Conservation (phyloP, 2,888 invertebrate species). For the Caenorhabditis sp. region DNA sequence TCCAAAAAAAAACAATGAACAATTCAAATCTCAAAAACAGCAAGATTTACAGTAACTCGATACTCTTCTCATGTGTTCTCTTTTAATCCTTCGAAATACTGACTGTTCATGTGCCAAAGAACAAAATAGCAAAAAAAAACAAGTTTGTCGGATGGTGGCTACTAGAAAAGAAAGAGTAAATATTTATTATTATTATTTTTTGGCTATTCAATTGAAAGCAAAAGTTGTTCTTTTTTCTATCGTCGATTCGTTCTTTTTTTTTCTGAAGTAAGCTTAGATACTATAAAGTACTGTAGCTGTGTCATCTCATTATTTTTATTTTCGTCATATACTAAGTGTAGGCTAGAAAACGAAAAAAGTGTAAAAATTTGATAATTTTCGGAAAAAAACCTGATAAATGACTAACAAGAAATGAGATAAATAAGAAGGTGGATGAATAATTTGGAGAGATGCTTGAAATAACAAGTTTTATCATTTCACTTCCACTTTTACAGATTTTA, state of each 20-base stretch:
- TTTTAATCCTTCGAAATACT: no score
- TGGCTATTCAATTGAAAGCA: not conserved
- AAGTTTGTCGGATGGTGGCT: conserved; percentile 1
- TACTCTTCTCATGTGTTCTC: no score
- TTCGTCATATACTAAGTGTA: no score
- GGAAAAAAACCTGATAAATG: not conserved
- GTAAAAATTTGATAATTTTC: not conserved
- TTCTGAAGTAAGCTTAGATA: not conserved
- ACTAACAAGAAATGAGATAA: not conserved
- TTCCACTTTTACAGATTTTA: not conserved
- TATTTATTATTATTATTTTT: not conserved
- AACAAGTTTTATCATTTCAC: not conserved
- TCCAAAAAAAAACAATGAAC: no score
- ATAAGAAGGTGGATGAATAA: not conserved
- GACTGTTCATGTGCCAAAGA: not conserved
- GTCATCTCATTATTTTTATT: not conserved
- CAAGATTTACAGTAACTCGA: no score
- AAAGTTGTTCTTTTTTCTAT: not conserved
- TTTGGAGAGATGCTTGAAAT: not conserved
- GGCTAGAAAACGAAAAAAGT: no score
- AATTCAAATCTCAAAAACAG: no score
- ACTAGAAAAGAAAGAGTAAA: not conserved
- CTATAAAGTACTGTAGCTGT: not conserved
- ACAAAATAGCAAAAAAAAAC: not conserved
- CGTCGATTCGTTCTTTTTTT: not conserved